Evolutionary conservation across 2,888 invertebrate genomes (phyloP).

Genomic region (Drosophila hamatofila): DNA sequence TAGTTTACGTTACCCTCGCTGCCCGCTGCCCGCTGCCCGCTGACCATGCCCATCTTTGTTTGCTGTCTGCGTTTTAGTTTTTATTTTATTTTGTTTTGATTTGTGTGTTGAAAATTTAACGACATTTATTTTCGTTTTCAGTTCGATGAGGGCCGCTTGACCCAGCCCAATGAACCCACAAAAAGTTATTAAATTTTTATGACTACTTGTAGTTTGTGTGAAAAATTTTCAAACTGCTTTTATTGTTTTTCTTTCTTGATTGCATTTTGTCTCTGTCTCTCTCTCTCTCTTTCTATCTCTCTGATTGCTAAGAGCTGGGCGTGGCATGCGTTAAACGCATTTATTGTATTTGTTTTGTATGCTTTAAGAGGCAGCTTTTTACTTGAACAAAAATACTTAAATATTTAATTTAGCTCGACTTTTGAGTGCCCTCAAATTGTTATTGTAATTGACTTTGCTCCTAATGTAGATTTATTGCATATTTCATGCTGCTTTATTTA

Average conservation of each 20-base stretch:
- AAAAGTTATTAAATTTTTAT: slow-evolving; percentile 73
- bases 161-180: slow-evolving; percentile 54
- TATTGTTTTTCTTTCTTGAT: slow-evolving; percentile 41
- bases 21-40: slow-evolving; percentile 14
- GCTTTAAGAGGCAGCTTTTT: slow-evolving; percentile 13
- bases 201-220: slow-evolving; percentile 46
- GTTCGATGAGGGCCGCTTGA: slow-evolving; percentile 51
- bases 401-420: slow-evolving; percentile 21
- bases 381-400: slow-evolving; percentile 4
- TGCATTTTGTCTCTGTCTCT: slow-evolving; percentile 28
- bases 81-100: slow-evolving; percentile 51
- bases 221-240: slow-evolving; percentile 53
- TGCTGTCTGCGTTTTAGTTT: slow-evolving; percentile 65
- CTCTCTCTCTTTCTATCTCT: slow-evolving; percentile 13
- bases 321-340: slow-evolving; percentile 53
- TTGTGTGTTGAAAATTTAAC: slow-evolving; percentile 50
- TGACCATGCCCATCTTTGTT: slow-evolving; percentile 53
- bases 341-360: slow-evolving; percentile 29
- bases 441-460: slow-evolving; percentile 35
- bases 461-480: slow-evolving; percentile 21
- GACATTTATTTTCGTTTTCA: slow-evolving; percentile 31
- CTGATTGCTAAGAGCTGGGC: background rate
- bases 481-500: background rate
- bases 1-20: slow-evolving; percentile 55
- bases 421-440: slow-evolving; percentile 32